Conservation (phyloP, 2,113 vertebrate genomes). For the Crotalus horridus region DNA sequence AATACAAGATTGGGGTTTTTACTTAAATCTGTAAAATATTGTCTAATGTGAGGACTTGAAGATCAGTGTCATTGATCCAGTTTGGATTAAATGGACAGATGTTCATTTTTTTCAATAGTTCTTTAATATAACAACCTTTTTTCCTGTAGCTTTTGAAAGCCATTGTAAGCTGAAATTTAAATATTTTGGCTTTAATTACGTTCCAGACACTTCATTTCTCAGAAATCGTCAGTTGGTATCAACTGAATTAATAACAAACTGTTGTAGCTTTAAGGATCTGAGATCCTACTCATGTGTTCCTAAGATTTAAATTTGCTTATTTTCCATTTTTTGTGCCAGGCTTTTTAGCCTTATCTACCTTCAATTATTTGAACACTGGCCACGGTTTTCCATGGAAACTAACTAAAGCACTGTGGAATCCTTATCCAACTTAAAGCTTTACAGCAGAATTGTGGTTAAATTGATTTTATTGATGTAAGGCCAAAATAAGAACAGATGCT, state of each 20-base stretch:
- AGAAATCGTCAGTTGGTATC: slow-evolving; percentile 38
- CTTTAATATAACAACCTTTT: background rate
- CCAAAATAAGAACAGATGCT: background rate
- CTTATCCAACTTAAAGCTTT: background rate
- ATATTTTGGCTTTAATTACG: background rate
- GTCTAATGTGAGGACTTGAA: background rate
- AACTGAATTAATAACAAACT: slow-evolving; percentile 32
- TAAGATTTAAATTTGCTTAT: slow-evolving; percentile 34
- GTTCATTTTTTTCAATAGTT: slow-evolving; percentile 10
- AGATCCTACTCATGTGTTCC: background rate
- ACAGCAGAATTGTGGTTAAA: background rate
- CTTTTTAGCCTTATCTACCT: slow-evolving; percentile 27
- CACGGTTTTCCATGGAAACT: background rate
- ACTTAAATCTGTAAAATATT: slow-evolving; percentile 2
- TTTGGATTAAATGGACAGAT: slow-evolving; percentile 1
- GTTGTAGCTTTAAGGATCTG: slow-evolving; percentile 22
- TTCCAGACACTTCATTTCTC: slow-evolving; percentile 27
- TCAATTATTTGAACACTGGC: slow-evolving; percentile 27
- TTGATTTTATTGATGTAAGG: background rate
- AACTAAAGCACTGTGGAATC: background rate
- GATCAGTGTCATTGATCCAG: slow-evolving; percentile 13
- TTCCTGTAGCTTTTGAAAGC: background rate
- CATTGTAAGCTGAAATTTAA: slow-evolving; percentile 3
- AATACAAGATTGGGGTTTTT: background rate
- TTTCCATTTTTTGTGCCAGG: slow-evolving; percentile 16